phyloP scores from a whole-genome alignment of 1,140 invertebrate genomes.

The Colletes gigas region DNA sequence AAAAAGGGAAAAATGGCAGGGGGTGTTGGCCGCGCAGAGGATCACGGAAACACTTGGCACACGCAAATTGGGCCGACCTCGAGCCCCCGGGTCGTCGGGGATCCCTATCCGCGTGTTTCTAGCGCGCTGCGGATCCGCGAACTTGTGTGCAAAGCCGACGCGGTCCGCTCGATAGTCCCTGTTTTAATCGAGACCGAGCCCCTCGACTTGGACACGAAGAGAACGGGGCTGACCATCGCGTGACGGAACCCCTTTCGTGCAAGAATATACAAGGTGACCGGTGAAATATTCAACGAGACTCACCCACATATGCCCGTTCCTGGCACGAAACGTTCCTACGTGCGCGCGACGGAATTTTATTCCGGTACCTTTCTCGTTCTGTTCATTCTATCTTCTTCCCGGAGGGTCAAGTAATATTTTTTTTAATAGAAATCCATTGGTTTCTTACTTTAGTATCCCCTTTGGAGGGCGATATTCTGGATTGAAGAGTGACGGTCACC shows the following conservation, averaged over 20 bases:
- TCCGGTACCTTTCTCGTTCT: no score
- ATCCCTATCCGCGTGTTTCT: slow-evolving; percentile 23
- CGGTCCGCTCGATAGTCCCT: slow-evolving; percentile 46
- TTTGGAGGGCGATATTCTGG: no score
- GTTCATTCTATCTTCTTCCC: no score
- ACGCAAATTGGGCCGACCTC: slow-evolving; percentile 37
- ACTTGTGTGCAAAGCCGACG: slow-evolving; percentile 9
- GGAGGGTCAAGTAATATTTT: no score
- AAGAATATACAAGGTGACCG: background rate
- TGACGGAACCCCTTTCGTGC: slow-evolving; percentile 47
- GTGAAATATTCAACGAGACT: no score
- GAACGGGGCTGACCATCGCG: slow-evolving; percentile 56
- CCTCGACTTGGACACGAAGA: slow-evolving; percentile 4
- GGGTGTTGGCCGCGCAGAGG: background rate
- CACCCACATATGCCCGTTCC: no score
- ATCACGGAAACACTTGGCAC: slow-evolving; percentile 45
- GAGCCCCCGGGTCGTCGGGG: background rate
- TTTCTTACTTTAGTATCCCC: no score
- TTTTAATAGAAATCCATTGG: no score
- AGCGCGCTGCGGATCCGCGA: slow-evolving; percentile 14
- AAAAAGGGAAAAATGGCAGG: background rate
- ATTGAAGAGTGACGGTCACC: no score
- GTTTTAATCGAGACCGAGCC: slow-evolving; percentile 37
- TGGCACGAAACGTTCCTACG: no score
- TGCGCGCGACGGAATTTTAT: no score